Evolutionary conservation across 2,888 invertebrate genomes (phyloP).

Genomic region (Isotomurus palustris): DNA sequence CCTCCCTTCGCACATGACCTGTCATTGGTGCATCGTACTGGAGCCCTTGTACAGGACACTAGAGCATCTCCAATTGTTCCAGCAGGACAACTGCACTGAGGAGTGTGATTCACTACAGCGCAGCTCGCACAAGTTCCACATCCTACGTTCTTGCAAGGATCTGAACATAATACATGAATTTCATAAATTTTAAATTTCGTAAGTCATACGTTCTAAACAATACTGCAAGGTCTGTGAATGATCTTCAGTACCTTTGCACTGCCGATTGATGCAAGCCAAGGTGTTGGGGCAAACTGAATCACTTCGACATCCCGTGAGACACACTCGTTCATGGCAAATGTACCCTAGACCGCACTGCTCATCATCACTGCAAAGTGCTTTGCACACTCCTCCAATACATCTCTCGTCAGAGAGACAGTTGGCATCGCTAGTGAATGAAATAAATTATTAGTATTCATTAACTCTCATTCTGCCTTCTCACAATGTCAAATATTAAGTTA

Average conservation of each 20-base stretch:
- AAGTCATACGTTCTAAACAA: neutral
- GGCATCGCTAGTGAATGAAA: slow-evolving; percentile 58
- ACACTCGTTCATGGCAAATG: slow-evolving; percentile 81
- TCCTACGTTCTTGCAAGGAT: slow-evolving; percentile 70
- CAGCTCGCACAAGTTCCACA: slow-evolving; percentile 83
- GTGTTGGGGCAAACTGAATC: slow-evolving; percentile 70
- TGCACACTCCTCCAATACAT: slow-evolving; percentile 76
- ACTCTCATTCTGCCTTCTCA: neutral
- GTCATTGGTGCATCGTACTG: slow-evolving; percentile 57
- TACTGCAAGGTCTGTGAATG: neutral
- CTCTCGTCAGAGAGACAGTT: slow-evolving; percentile 80
- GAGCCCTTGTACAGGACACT: slow-evolving; percentile 68
- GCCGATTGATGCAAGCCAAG: slow-evolving; percentile 74
- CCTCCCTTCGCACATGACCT: slow-evolving; percentile 56
- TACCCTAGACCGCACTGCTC: slow-evolving; percentile 72
- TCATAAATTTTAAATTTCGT: neutral
- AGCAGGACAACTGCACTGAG: slow-evolving; percentile 69
- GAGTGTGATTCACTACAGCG: slow-evolving; percentile 71
- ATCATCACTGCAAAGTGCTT: slow-evolving; percentile 80
- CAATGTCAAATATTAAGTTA: slow-evolving; percentile 49
- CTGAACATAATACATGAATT: no score
- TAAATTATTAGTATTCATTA: neutral
- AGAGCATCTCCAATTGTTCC: slow-evolving; percentile 78
- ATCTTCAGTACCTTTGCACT: slow-evolving; percentile 63
- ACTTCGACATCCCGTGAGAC: slow-evolving; percentile 79